phyloP scores from a whole-genome alignment of 2,888 invertebrate genomes.

The Odontocerum albicorne region DNA sequence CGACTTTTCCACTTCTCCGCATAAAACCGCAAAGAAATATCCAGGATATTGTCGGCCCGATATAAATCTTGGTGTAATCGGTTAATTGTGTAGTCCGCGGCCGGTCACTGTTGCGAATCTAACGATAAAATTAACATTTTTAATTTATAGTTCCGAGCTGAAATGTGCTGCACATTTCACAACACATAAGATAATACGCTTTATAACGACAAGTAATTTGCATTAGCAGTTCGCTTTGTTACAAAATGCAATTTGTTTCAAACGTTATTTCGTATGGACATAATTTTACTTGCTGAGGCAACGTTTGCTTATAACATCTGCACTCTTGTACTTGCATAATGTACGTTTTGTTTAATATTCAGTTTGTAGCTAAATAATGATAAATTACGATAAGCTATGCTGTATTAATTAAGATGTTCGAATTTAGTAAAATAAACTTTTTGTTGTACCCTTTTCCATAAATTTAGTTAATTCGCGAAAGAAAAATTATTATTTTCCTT shows the following conservation, averaged over 20 bases:
- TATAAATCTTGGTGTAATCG: not conserved
- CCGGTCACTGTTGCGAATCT: conserved; percentile 18
- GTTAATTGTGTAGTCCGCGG: conserved; percentile 8
- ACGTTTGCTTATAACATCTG: too few species aligned
- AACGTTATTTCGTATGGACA: conserved; percentile 8
- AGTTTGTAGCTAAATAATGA: too few species aligned
- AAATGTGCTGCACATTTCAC: conserved; percentile 33
- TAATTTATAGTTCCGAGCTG: conserved; percentile 28
- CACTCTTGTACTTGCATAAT: too few species aligned
- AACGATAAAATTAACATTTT: conserved; percentile 35
- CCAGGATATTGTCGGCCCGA: not conserved
- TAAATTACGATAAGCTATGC: too few species aligned
- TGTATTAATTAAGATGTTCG: too few species aligned
- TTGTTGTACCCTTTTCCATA: too few species aligned
- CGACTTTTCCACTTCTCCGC: too few species aligned
- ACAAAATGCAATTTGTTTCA: conserved; percentile 31
- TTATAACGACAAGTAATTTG: conserved; percentile 36
- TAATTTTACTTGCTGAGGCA: conserved; percentile 1
- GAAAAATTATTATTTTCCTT: too few species aligned
- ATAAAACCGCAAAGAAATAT: too few species aligned
- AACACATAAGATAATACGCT: conserved; percentile 34
- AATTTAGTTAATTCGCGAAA: too few species aligned
- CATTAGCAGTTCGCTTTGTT: conserved; percentile 30
- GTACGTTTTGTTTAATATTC: too few species aligned
- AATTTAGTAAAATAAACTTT: too few species aligned